Conservation (phyloP, 2,113 vertebrate genomes). For the Laticauda laticaudata region DNA sequence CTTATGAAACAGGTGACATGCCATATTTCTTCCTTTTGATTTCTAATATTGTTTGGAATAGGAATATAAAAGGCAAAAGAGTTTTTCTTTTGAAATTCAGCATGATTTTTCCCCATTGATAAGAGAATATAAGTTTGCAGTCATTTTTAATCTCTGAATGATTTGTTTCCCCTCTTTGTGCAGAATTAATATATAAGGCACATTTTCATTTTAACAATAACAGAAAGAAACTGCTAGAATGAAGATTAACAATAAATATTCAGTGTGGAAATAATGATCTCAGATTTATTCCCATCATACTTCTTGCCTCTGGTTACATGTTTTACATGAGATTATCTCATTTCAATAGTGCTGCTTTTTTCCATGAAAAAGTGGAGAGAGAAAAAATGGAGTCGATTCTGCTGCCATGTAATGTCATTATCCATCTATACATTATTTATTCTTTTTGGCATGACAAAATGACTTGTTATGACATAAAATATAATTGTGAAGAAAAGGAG, state of each 20-base stretch:
- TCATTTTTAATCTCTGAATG: constrained; percentile 12
- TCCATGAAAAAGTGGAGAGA: neutral
- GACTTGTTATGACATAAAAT: constrained; percentile 49
- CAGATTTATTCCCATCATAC: constrained; percentile 43
- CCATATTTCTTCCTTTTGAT: neutral
- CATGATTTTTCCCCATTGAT: constrained; percentile 7
- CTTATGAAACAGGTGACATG: neutral
- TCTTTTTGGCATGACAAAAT: constrained; percentile 46
- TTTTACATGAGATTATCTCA: constrained; percentile 62
- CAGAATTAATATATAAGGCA: constrained; percentile 8
- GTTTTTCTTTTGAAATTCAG: constrained; percentile 1
- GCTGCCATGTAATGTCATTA: constrained; percentile 46
- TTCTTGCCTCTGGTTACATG: constrained; percentile 48
- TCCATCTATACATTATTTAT: constrained; percentile 44
- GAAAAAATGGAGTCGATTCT: constrained; percentile 40
- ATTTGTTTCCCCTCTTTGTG: constrained; percentile 20
- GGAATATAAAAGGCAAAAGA: neutral
- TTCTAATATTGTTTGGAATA: neutral
- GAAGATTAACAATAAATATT: constrained; percentile 39
- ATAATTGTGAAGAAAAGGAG: constrained; percentile 54
- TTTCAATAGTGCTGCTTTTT: constrained; percentile 57
- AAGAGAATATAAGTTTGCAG: neutral
- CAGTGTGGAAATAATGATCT: constrained; percentile 49
- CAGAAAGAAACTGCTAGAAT: constrained; percentile 2
- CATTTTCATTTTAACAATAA: constrained; percentile 11